Evolutionary conservation across 2,888 invertebrate genomes (phyloP), one percentile per base, ranked within the genome.

Genomic region (Melanchra persicariae): DNA sequence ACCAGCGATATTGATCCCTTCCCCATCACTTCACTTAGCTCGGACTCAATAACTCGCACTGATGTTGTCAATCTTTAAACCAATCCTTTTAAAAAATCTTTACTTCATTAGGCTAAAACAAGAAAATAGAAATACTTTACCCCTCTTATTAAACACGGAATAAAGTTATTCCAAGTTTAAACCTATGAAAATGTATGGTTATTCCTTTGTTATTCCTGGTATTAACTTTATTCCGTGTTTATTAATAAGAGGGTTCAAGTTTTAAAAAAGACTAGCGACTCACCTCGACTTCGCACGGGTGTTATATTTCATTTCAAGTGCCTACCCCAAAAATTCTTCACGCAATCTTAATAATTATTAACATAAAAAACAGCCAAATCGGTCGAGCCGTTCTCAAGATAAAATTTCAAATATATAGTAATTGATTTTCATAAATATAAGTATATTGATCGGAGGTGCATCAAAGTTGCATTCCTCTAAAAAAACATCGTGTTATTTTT

Each of bases 1-100:
- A 70, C 61, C 70, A 43, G 30, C 24, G 40, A 63, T 71, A 77
- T 74, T 69, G 64, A 70, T 70, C 55, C 51, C 26, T 65, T 68
- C 26, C 55, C 64, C 37, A 70, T 66, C 63, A 69, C 52, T 68
- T 58, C 69, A 67, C 70, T 67, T 68, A 51, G 17, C 22, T 52
- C 34, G 24, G 51, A 54, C 55, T 62, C 62, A 73, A 49, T 64
- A 72, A 45, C 40, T 52, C 26, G 22, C 30, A 55, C 64, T 60
- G 8, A n/a, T 15, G 22, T 60, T 63, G 55, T 60, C 59, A 51
- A 60, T 70, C 52, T 67, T n/a, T n/a, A n/a, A n/a, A n/a, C n/a
- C n/a, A n/a, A n/a, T n/a, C n/a, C n/a, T n/a, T n/a, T n/a, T n/a
- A n/a, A n/a, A n/a, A n/a, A n/a, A n/a, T n/a, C n/a, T n/a, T n/a